phyloP scores from a whole-genome alignment of 2,888 invertebrate species.

The Aspidiotus destructor region DNA sequence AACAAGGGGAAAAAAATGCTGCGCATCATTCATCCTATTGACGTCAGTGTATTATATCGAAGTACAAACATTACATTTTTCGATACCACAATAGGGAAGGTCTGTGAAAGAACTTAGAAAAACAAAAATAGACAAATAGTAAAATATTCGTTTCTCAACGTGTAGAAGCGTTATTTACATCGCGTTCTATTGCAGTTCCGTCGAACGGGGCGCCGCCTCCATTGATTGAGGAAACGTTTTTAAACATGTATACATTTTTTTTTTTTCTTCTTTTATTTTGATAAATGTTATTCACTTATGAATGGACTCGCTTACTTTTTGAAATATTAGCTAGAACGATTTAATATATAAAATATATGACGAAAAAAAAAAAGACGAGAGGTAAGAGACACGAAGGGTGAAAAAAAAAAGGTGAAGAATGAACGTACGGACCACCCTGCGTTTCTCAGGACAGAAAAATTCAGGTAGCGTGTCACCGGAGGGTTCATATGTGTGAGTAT shows the following conservation, averaged over 20 bases:
- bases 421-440: slow-evolving; percentile 13
- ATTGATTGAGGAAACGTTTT: not conserved
- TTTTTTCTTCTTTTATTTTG: not conserved
- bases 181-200: not conserved
- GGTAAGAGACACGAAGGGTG: not conserved
- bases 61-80: not conserved
- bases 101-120: not conserved
- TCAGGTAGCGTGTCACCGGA: slow-evolving; percentile 24
- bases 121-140: not conserved
- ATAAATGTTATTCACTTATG: slow-evolving; percentile 23
- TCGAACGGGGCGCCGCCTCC: slow-evolving; percentile 10
- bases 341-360: slow-evolving; percentile 3
- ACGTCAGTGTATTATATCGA: not conserved
- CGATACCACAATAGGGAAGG: not conserved
- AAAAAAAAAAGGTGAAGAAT: slow-evolving; percentile 11
- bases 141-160: not conserved
- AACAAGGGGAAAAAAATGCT: slow-evolving; percentile 6
- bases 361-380: not conserved
- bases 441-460: slow-evolving; percentile 15
- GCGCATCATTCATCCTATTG: slow-evolving; percentile 7
- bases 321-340: slow-evolving; percentile 13
- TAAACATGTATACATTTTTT: not conserved
- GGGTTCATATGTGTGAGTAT: slow-evolving; percentile 9
- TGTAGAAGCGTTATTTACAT: slow-evolving; percentile 2
- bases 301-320: slow-evolving; percentile 14